These are phyloP conservation scores for Athene cunicularia DNA, from an alignment of 2,113 vertebrate genomes.

Conservation along the genomic window DNA sequence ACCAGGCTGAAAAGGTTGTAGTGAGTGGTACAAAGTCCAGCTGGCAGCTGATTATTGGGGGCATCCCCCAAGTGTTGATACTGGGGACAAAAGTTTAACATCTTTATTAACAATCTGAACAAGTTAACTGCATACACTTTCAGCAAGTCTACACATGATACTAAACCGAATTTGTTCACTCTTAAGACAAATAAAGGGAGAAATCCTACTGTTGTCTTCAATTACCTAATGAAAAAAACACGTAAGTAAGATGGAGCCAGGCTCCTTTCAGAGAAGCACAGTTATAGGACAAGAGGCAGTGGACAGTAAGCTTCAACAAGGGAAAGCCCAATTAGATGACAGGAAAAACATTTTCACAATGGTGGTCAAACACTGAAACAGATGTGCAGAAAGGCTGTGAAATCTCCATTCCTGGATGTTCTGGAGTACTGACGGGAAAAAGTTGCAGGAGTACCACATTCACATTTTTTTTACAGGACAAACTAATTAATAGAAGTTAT, in stretches of 20 bases:
- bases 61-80: neutral
- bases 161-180: neutral
- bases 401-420: neutral
- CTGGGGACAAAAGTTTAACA: neutral
- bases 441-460: neutral
- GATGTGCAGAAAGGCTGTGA: neutral
- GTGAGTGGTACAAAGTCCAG: neutral
- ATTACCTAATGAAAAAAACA: neutral
- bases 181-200: neutral
- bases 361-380: neutral
- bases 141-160: neutral
- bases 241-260: rapidly evolving
- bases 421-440: neutral
- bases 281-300: neutral
- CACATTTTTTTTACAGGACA: neutral
- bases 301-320: neutral
- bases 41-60: neutral
- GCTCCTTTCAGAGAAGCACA: neutral
- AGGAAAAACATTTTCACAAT: rapidly evolving
- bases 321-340: neutral
- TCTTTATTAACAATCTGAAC: neutral
- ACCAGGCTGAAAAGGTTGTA: neutral
- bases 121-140: neutral
- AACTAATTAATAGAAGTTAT: neutral
- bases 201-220: neutral